Percentiles rank a stretch among this genome's conserved stretches.
phyloP scores from a whole-genome alignment of 2,113 vertebrate species.

The Promerops cafer region DNA sequence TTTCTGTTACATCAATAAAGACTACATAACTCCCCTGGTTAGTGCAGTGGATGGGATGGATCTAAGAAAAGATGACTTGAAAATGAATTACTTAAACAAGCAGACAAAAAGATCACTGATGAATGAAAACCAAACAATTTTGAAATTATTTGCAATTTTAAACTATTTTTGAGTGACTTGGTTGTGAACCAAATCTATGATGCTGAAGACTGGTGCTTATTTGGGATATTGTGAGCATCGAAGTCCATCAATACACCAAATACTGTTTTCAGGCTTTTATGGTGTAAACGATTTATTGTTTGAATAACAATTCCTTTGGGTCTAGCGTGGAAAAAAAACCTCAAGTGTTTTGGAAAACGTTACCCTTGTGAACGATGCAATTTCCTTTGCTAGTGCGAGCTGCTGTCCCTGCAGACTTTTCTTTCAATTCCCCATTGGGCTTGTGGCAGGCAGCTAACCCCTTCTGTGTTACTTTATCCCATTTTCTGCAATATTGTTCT shows the following conservation, averaged over 20 bases:
- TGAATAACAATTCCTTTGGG: background rate
- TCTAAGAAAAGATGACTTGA: background rate
- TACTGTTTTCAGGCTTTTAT: background rate
- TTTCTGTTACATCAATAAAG: background rate
- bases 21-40: background rate
- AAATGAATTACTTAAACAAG: background rate
- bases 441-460: background rate
- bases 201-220: background rate
- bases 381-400: background rate
- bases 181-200: background rate
- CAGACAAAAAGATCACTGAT: background rate
- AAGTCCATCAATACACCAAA: background rate
- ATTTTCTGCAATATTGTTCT: conserved; percentile 15
- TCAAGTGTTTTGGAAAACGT: background rate
- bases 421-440: background rate
- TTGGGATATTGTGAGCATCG: background rate
- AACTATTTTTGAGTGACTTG: background rate
- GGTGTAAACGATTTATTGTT: background rate
- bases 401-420: background rate
- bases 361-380: background rate
- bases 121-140: background rate
- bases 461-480: background rate
- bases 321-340: background rate
- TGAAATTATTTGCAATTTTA: background rate
- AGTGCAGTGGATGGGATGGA: background rate